phyloP scores from a whole-genome alignment of 2,113 vertebrate species.

The Kobus ellipsiprymnus region DNA sequence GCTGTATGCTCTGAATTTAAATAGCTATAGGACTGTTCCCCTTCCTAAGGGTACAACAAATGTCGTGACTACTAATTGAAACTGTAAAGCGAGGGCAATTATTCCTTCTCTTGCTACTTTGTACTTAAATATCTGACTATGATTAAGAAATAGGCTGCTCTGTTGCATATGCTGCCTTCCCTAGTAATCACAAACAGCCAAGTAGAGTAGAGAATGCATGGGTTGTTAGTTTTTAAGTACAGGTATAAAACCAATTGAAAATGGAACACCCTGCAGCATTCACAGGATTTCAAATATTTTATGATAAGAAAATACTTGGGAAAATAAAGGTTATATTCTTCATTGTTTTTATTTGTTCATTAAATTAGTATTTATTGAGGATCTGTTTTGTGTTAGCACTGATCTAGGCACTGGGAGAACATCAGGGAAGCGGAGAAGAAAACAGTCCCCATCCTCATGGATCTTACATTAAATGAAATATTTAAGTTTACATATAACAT shows the following conservation, averaged over 20 bases:
- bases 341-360: not conserved
- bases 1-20: slow-evolving; percentile 42
- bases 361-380: not conserved
- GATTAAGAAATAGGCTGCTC: not conserved
- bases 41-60: not conserved
- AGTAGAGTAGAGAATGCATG: not conserved
- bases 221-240: not conserved
- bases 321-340: not conserved
- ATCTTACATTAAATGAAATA: not conserved
- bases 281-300: not conserved
- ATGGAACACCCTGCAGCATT: not conserved
- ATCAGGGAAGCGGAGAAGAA: not conserved
- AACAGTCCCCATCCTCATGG: not conserved
- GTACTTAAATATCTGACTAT: not conserved
- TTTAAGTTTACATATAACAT: not conserved
- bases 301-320: not conserved
- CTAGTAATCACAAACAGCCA: not conserved
- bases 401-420: not conserved
- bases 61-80: slow-evolving; percentile 42
- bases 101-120: not conserved
- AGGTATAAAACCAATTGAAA: not conserved
- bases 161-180: not conserved
- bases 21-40: slow-evolving; percentile 4
- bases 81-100: not conserved
- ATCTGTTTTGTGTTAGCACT: not conserved